phyloP scores from a whole-genome alignment of 2,113 vertebrate genomes.

The Indicator maculatus region DNA sequence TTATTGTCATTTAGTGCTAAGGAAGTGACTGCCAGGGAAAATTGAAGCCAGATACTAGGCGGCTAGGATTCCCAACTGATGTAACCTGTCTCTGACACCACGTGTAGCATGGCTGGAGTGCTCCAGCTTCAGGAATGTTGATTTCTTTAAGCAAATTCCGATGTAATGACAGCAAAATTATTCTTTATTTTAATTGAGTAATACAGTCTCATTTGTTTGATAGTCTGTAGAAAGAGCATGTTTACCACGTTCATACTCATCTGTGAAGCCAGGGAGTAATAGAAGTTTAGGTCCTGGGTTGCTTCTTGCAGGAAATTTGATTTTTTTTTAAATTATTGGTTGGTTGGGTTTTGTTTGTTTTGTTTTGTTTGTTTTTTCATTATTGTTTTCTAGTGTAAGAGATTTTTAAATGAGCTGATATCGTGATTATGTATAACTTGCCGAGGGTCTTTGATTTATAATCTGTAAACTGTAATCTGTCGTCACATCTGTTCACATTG shows the following conservation, averaged over 20 bases:
- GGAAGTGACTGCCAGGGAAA: not conserved
- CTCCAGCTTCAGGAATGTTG: not conserved
- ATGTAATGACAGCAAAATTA: not conserved
- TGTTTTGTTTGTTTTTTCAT: not conserved
- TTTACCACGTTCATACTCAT: not conserved
- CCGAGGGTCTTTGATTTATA: not conserved
- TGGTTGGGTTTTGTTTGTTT: too few relatives aligned
- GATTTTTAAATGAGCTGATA: not conserved
- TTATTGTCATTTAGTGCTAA: not conserved
- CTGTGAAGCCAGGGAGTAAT: not conserved
- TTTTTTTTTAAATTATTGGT: not conserved
- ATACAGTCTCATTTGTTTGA: not conserved
- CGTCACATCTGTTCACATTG: not conserved
- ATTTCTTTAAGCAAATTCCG: conserved; percentile 23
- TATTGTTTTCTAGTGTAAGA: not conserved
- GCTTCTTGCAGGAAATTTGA: not conserved
- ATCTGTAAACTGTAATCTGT: not conserved
- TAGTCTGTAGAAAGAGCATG: not conserved
- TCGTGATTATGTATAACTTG: not conserved
- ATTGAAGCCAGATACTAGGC: not conserved
- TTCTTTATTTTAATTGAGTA: not conserved
- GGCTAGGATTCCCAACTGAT: not conserved
- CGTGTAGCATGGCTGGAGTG: not conserved
- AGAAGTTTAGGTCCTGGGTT: not conserved
- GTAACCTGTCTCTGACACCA: not conserved